Base-by-base conservation (phyloP, 2,888 invertebrate species). In the Dinocampus coccinellae region DNA sequence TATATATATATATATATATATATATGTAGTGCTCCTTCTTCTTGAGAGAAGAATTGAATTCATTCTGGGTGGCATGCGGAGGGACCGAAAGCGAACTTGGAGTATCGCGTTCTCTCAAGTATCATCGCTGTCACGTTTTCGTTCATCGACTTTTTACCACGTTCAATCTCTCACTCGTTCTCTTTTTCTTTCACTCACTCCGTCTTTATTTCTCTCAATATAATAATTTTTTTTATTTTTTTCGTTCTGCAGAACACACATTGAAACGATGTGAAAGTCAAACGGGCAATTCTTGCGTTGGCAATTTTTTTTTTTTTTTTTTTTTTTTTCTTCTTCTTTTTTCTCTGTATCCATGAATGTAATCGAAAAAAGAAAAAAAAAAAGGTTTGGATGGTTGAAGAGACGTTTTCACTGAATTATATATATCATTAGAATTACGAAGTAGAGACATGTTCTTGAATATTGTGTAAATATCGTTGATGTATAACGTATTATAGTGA, bases 21-120 rank as follows among this genome's bases (percentile, higher is more conserved):
- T 20, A 29, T 47, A n/a, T 7, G 73, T 22, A 74, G 75, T 69
- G 76, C 72, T 76, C 75, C 69, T 75, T 79, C 73, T 77, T 75
- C 73, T 73, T 75, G 76, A 76, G 76, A 76, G 77, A 79, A 76
- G 77, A 77, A 79, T 77, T 62, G 76, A 79, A 74, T 62, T 58
- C 36, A 70, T 72, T 70, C 53, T 61, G 39, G 47, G 63, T 26
- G 70, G 34, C 16, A 20, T 36, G 29, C 29, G 16, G 24, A 65
- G 55, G 65, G 53, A 36, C 60, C 22, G 24, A 57, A 57, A 69
- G 24, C 52, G 63, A 11, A 24, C 34, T 33, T 60, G 33, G 58
- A 55, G 62, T 53, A 57, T 42, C 33, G 62, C 22, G 61, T 69
- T 22, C 73, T 74, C 74, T 71, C 65, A 47, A 69, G 71, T 61